phyloP scores from a whole-genome alignment of 2,113 vertebrate species.

The Megaptera novaeangliae region DNA sequence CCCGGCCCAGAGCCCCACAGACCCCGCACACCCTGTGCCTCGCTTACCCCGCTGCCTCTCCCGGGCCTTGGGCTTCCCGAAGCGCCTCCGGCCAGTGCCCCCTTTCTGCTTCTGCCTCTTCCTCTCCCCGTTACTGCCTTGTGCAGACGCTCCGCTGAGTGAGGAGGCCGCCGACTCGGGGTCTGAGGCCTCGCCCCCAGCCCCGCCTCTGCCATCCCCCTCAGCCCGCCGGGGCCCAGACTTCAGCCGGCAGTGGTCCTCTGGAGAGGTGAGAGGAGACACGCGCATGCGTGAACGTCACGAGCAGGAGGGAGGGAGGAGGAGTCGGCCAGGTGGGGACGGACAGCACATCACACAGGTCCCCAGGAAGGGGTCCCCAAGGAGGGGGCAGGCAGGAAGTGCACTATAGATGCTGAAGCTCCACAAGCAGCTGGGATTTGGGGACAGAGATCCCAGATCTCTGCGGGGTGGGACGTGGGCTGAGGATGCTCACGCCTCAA shows the following conservation, averaged over 20 bases:
- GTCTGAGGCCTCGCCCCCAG: constrained; percentile 66
- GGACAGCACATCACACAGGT: not conserved
- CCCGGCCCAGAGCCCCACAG: not conserved
- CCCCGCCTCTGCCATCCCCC: constrained; percentile 62
- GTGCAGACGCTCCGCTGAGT: constrained; percentile 54
- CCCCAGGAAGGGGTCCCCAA: not conserved
- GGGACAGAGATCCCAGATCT: not conserved
- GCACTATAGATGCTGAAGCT: fast-evolving
- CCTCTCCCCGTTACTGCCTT: constrained; percentile 50
- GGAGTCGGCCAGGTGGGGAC: not conserved
- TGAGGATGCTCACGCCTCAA: not conserved
- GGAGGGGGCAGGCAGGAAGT: not conserved
- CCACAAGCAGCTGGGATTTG: not conserved
- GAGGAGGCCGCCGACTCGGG: constrained; percentile 64
- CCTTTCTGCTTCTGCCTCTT: constrained; percentile 69
- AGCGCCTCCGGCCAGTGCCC: constrained; percentile 80
- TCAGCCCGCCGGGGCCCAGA: constrained; percentile 52
- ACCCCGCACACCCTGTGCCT: fast-evolving
- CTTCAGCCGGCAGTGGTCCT: constrained; percentile 74
- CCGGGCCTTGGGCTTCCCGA: constrained; percentile 83
- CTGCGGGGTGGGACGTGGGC: fast-evolving
- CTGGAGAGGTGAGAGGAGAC: constrained; percentile 16
- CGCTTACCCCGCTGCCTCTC: constrained; percentile 89
- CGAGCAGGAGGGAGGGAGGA: not conserved
- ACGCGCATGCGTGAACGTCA: not conserved